These are phyloP conservation scores for Aulostomus chinensis DNA, from an alignment of 2,797 vertebrate species.

Conservation along the genomic window DNA sequence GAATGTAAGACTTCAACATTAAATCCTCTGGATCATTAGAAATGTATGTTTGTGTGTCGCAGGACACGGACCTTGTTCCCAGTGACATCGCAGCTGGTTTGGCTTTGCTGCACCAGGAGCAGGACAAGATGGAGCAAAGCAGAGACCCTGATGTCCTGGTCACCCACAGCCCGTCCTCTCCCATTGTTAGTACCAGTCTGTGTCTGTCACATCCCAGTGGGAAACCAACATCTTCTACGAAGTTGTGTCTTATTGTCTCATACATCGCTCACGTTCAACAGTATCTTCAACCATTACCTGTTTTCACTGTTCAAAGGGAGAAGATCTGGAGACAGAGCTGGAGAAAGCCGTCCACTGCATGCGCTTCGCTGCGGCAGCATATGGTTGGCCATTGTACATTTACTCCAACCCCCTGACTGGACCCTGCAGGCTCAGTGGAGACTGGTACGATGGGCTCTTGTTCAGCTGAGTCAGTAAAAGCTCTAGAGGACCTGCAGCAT, in stretches of 20 bases:
- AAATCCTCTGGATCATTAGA: neutral
- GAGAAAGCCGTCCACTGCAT: constrained; percentile 91
- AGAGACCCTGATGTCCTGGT: constrained; percentile 82
- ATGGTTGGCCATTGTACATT: constrained; percentile 94
- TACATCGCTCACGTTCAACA: too few relatives aligned
- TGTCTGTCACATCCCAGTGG: too few relatives aligned
- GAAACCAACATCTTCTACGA: too few relatives aligned
- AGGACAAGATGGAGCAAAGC: constrained; percentile 86
- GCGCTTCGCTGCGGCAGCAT: constrained; percentile 92
- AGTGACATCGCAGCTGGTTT: constrained; percentile 96
- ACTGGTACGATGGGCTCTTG: constrained; percentile 86
- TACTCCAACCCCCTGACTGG: constrained; percentile 88
- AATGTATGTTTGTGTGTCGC: constrained; percentile 23
- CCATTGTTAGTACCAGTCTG: constrained; percentile 73
- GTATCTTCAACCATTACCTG: too few relatives aligned
- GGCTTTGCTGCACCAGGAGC: constrained; percentile 93
- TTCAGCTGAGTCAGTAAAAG: neutral
- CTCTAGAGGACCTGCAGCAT: too few relatives aligned
- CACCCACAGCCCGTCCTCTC: constrained; percentile 78
- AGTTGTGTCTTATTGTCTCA: too few relatives aligned
- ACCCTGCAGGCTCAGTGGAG: constrained; percentile 87
- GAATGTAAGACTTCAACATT: too few relatives aligned
- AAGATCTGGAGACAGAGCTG: constrained; percentile 87
- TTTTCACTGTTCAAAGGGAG: constrained; percentile 68
- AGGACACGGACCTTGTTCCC: constrained; percentile 97